These are phyloP conservation scores for Cataglyphis rosenhaueri DNA, from an alignment of 2,888 invertebrate species.

Conservation along the genomic window DNA sequence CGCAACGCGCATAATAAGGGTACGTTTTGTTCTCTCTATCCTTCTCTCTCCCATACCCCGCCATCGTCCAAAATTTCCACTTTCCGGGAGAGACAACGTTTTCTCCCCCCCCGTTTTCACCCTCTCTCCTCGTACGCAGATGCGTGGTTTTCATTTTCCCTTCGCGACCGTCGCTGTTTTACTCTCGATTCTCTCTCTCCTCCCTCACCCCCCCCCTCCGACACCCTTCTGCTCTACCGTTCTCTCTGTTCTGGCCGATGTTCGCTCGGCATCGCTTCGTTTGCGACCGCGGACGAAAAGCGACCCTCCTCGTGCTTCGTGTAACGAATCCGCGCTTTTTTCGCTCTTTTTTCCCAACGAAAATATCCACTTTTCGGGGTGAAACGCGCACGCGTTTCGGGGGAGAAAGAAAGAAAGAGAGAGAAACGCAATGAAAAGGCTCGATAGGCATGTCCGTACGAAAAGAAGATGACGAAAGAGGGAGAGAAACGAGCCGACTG, in stretches of 20 bases:
- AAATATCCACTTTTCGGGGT: constrained; percentile 82
- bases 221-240: constrained; percentile 31
- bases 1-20: constrained; percentile 66
- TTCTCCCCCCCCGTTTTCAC: constrained; percentile 28
- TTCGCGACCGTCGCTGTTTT: constrained; percentile 74
- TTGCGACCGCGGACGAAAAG: constrained; percentile 66
- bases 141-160: constrained; percentile 75
- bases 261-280: constrained; percentile 42
- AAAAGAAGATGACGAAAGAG: constrained; percentile 43
- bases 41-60: constrained; percentile 23
- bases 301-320: constrained; percentile 70
- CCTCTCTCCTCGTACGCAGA: constrained; percentile 73
- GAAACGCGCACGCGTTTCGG: constrained; percentile 58
- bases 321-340: constrained; percentile 84
- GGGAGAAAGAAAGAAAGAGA: constrained; percentile 11
- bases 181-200: constrained; percentile 63
- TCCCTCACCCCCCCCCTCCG: not conserved
- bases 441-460: constrained; percentile 45
- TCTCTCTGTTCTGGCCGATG: constrained; percentile 13
- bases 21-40: constrained; percentile 42
- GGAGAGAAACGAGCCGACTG: constrained; percentile 23
- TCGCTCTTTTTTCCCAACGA: constrained; percentile 72
- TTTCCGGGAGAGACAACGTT: constrained; percentile 66
- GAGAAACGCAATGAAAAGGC: constrained; percentile 53
- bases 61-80: constrained; percentile 71